Percentiles rank a stretch among this genome's conserved stretches.
Conservation (phyloP, 2,113 vertebrate species). For the Panthera tigris region DNA sequence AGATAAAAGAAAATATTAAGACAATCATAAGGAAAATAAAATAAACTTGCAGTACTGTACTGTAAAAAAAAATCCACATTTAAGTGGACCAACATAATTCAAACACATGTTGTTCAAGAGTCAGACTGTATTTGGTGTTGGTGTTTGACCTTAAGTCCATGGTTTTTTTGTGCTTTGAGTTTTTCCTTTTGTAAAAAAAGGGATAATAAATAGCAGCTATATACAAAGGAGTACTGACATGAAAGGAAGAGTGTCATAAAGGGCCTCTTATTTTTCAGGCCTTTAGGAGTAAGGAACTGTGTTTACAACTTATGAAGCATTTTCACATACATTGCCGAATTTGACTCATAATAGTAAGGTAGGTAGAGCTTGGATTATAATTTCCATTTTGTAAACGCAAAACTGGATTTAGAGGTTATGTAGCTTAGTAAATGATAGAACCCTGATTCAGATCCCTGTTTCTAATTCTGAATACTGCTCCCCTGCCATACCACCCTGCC, state of each 20-base stretch:
- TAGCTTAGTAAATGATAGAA: neutral
- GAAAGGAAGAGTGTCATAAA: neutral
- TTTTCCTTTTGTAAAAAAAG: neutral
- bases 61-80: neutral
- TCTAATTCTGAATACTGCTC: neutral
- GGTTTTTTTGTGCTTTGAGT: neutral
- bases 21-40: neutral
- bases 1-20: neutral
- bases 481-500: neutral
- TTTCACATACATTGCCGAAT: neutral
- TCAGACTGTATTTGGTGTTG: neutral
- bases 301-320: neutral
- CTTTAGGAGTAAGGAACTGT: neutral
- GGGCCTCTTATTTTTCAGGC: neutral
- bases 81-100: neutral
- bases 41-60: neutral
- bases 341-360: neutral
- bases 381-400: neutral
- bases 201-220: neutral
- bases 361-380: neutral
- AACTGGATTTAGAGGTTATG: neutral
- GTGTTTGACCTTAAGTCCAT: neutral
- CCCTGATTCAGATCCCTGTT: neutral
- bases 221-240: neutral
- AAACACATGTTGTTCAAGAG: neutral